phyloP scores from a whole-genome alignment of 2,113 vertebrate species.

The Chamaea fasciata region DNA sequence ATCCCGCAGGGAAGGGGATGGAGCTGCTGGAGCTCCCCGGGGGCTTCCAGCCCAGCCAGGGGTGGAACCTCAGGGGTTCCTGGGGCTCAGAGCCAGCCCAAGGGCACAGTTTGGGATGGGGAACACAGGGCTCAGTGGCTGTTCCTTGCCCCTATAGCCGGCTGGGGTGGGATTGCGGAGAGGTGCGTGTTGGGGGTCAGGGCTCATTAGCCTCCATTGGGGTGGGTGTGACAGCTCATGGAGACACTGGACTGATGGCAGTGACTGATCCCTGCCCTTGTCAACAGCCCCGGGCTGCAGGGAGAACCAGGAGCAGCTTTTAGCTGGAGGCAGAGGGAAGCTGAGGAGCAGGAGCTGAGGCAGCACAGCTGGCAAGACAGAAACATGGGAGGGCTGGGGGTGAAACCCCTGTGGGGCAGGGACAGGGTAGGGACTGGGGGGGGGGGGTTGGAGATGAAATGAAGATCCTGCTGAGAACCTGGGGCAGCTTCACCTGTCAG shows the following conservation, averaged over 20 bases:
- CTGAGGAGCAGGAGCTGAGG: no score
- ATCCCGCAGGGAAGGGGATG: background rate
- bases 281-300: background rate
- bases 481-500: background rate
- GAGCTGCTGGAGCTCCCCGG: no score
- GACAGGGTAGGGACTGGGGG: background rate
- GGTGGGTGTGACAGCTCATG: background rate
- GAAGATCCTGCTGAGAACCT: background rate
- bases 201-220: background rate
- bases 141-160: fast-evolving
- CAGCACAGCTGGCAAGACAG: background rate
- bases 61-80: background rate
- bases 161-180: background rate
- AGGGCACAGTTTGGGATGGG: background rate
- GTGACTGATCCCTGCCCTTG: background rate
- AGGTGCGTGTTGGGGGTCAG: background rate
- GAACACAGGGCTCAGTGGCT: background rate
- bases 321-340: no score
- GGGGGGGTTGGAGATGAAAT: background rate
- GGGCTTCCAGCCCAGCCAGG: background rate
- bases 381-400: background rate
- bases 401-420: background rate
- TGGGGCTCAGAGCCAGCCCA: background rate
- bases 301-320: background rate
- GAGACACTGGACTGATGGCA: background rate